A percentile compares a stretch with the other conserved stretches of the same genome.
These are phyloP conservation scores for Scytalopus superciliaris DNA, from an alignment of 2,113 vertebrate genomes.

Conservation along the genomic window DNA sequence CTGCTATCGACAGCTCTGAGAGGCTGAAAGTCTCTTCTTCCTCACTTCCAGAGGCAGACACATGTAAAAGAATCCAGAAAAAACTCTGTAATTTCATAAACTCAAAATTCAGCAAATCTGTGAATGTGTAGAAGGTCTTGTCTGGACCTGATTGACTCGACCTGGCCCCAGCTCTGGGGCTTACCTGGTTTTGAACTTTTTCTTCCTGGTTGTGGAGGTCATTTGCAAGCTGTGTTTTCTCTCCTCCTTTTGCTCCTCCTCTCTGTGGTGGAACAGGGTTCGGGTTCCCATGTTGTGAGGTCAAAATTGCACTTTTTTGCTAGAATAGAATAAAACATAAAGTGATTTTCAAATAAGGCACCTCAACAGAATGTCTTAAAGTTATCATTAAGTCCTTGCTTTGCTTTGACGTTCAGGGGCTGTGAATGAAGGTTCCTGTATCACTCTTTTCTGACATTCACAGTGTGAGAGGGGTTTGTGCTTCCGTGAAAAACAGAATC, in stretches of 20 bases:
- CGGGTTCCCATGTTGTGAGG: constrained; percentile 54
- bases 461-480: neutral
- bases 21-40: constrained; percentile 72
- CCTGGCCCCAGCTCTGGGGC: neutral
- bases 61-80: constrained; percentile 19
- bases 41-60: constrained; percentile 58
- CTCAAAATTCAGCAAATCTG: neutral
- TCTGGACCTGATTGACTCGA: neutral
- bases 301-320: neutral
- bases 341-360: neutral
- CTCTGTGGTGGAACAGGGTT: constrained; percentile 55
- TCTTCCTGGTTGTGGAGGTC: constrained; percentile 62
- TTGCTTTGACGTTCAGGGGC: neutral
- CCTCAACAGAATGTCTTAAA: neutral
- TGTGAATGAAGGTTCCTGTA: neutral
- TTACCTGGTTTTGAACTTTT: constrained; percentile 77
- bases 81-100: neutral
- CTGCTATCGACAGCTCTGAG: constrained; percentile 71
- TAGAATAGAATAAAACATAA: neutral
- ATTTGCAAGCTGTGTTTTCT: constrained; percentile 69
- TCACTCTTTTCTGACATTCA: neutral
- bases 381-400: neutral
- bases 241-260: constrained; percentile 72
- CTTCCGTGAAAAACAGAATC: neutral
- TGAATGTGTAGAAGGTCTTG: neutral